Evolutionary conservation across 2,797 vertebrate genomes (phyloP), one percentile per base, ranked within the genome.

Genomic region (Myotis planiceps): DNA sequence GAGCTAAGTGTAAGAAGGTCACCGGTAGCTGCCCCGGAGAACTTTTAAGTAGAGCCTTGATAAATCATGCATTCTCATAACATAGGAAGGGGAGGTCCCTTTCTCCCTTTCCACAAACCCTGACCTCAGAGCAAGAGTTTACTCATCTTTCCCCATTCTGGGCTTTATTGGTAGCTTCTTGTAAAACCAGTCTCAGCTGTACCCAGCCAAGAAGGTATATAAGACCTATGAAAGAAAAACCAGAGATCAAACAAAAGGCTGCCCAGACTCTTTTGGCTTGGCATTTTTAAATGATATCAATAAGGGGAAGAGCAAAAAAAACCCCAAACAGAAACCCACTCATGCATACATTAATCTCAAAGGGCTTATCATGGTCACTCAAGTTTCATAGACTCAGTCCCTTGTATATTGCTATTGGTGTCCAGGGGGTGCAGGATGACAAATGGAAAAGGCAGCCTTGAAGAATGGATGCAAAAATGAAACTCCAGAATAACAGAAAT

Each of bases 111-210:
- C 63, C 37, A 89, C 39, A 91, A 94, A 80, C 72, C 29, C 60
- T 71, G 9, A 51, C 37, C 87, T 82, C 79, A 79, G 19, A 92
- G 72, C 83, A 80, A 93, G 81, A 93, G 69, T 93, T 97, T 95
- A 97, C 90, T 95, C 96, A 97, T 93, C 89, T 96, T 95, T 94
- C 74, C 90, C 74, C 93, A 94, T 55, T 94, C 78, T 90, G 84
- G 80, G 66, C 42, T 91, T 97, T 80, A 84, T 87, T 66, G 78
- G 69, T 83, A 84, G 75, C 90, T 97, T 97, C 94, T 96, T 95
- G 65, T 97, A 94, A 97, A 97, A 74, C 25, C 13, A 93, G 45
- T 82, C 74, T 94, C 19, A 74, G 92, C 65, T 90, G 47, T 6
- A 39, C 37, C 63, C 71, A 88, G 90, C 42, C 79, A 88, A 88